Conservation (phyloP, 2,797 vertebrate genomes). For the Sparus aurata region DNA sequence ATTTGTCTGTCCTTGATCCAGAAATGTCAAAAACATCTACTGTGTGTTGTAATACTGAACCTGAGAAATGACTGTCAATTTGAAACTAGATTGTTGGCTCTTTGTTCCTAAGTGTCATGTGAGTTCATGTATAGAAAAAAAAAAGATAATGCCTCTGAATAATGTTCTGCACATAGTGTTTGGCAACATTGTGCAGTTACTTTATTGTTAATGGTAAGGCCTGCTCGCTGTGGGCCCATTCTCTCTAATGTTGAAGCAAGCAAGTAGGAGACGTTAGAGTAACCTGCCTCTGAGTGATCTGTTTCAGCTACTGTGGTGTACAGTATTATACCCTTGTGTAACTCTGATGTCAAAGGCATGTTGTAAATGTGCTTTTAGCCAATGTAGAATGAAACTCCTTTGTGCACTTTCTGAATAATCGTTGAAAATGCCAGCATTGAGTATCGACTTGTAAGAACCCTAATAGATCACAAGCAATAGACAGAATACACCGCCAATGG, state of each 20-base stretch:
- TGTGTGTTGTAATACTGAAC: constrained; percentile 77
- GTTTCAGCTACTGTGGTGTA: constrained; percentile 76
- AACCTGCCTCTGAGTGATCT: constrained; percentile 72
- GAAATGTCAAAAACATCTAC: constrained; percentile 71
- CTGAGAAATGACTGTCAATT: constrained; percentile 68
- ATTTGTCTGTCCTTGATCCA: constrained; percentile 69
- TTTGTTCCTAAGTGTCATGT: constrained; percentile 77
- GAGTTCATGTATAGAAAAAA: constrained; percentile 71
- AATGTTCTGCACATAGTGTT: constrained; percentile 79
- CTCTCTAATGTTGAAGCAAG: constrained; percentile 61
- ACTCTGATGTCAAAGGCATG: constrained; percentile 79
- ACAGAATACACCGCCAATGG: constrained; percentile 40
- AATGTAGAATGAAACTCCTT: constrained; percentile 79
- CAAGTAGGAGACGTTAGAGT: constrained; percentile 61
- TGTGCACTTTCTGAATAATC: constrained; percentile 84
- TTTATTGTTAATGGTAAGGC: constrained; percentile 72
- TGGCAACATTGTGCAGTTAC: constrained; percentile 71
- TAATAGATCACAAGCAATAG: constrained; percentile 58
- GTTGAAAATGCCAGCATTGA: constrained; percentile 82
- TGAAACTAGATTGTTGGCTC: constrained; percentile 73
- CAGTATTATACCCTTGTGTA: constrained; percentile 68
- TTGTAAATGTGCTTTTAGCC: constrained; percentile 81
- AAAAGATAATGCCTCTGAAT: constrained; percentile 71
- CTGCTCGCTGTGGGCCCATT: constrained; percentile 53
- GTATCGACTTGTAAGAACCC: constrained; percentile 56